These are phyloP conservation scores for Caenorhabditis doughertyi DNA, from an alignment of 2,888 invertebrate genomes.

Conservation along the genomic window DNA sequence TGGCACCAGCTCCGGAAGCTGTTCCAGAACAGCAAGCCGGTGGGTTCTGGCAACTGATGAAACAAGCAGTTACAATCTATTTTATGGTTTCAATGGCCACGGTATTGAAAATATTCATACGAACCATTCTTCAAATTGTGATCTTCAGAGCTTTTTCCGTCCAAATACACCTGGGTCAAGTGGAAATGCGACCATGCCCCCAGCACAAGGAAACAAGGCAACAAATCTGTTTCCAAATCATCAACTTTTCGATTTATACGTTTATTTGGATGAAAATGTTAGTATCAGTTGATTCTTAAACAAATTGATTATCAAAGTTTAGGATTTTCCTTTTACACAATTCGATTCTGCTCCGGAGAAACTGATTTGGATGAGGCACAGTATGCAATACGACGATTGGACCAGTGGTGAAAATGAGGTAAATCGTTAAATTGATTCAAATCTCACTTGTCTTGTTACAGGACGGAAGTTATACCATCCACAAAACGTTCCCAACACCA, in stretches of 20 bases:
- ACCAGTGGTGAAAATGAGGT: constrained; percentile 72
- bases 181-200: neutral
- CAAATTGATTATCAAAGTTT: constrained; percentile 24
- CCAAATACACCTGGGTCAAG: constrained; percentile 4
- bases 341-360: constrained; percentile 82
- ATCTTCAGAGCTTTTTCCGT: constrained; percentile 26
- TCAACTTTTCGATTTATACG: constrained; percentile 84
- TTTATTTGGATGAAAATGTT: constrained; percentile 83
- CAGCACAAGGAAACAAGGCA: constrained; percentile 40
- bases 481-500: constrained; percentile 81
- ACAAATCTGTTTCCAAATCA: constrained; percentile 83
- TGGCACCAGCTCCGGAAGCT: constrained; percentile 19
- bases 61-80: constrained; percentile 52
- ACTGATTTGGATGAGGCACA: constrained; percentile 35
- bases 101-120: neutral
- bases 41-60: constrained; percentile 41
- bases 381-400: constrained; percentile 84
- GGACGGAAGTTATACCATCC: constrained; percentile 83
- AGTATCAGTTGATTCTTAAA: neutral
- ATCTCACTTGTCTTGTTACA: too few relatives aligned
- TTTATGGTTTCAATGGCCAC: constrained; percentile 34
- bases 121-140: neutral
- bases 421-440: neutral
- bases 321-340: constrained; percentile 73
- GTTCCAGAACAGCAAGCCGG: constrained; percentile 4